phyloP scores from a whole-genome alignment of 2,888 invertebrate genomes.

The Hirtodrosophila duncani region DNA sequence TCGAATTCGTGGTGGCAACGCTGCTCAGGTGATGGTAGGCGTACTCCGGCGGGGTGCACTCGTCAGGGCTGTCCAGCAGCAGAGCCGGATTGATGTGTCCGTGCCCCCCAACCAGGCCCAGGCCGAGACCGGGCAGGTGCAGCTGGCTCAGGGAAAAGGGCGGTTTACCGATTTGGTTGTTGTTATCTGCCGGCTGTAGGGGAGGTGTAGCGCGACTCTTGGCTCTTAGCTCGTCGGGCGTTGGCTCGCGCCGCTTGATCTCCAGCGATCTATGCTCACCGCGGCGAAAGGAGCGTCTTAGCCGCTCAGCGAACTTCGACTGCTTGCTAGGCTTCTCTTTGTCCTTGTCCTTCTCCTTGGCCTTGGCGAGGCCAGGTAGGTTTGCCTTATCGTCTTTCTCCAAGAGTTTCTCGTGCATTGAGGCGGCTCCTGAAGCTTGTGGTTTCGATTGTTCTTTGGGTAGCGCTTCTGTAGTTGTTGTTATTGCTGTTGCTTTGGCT shows the following conservation, averaged over 20 bases:
- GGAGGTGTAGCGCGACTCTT: constrained; percentile 32
- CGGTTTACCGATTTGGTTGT: constrained; percentile 27
- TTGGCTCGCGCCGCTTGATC: constrained; percentile 49
- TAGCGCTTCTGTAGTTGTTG: constrained; percentile 4
- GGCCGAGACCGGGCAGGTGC: constrained; percentile 45
- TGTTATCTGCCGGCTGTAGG: constrained; percentile 34
- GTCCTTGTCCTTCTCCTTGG: constrained; percentile 56
- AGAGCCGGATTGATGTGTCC: constrained; percentile 74
- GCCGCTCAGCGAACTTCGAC: constrained; percentile 69
- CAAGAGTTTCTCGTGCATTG: constrained; percentile 74
- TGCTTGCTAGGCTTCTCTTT: constrained; percentile 59
- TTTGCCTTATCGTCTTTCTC: constrained; percentile 63
- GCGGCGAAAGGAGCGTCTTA: constrained; percentile 74
- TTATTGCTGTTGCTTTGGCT: constrained; percentile 23
- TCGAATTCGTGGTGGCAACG: constrained; percentile 72
- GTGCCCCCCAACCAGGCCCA: too few species aligned
- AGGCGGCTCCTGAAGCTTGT: constrained; percentile 33
- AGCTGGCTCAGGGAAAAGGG: constrained; percentile 59
- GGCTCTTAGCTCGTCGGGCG: constrained; percentile 30
- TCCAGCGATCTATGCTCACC: constrained; percentile 70
- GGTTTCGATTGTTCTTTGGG: constrained; percentile 4
- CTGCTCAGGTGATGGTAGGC: constrained; percentile 74
- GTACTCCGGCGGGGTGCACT: constrained; percentile 74
- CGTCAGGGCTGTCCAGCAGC: constrained; percentile 75
- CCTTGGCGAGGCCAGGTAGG: constrained; percentile 42